Evolutionary conservation across 2,113 vertebrate species (phyloP).

Genomic region (Myotis davidii): DNA sequence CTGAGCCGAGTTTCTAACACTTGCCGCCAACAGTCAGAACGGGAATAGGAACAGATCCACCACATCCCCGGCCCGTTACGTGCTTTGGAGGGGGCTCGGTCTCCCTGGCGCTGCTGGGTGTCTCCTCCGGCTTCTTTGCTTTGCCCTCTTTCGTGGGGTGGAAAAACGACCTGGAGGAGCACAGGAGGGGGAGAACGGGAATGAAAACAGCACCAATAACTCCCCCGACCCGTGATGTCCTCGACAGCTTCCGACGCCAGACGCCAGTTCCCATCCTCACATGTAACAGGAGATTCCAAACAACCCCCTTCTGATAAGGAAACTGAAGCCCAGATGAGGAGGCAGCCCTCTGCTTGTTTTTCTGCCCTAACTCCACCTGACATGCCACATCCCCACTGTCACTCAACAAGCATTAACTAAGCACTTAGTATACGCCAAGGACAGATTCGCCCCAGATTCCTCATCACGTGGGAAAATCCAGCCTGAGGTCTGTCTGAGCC

Average conservation of each 20-base stretch:
- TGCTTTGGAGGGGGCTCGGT: slow-evolving; percentile 61
- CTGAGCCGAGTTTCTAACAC: not conserved
- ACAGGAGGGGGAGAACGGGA: not conserved
- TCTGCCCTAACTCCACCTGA: not conserved
- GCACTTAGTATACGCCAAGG: not conserved
- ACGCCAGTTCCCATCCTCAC: not conserved
- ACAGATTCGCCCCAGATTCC: not conserved
- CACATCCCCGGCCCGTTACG: not conserved
- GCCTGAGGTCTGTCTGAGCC: too few species aligned
- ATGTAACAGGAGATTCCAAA: not conserved
- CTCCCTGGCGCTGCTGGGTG: slow-evolving; percentile 66
- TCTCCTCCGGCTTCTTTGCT: slow-evolving; percentile 78
- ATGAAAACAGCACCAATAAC: not conserved
- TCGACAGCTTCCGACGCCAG: not conserved
- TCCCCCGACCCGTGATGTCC: not conserved
- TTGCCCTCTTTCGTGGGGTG: slow-evolving; percentile 85
- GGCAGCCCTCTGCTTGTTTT: not conserved
- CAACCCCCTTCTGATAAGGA: not conserved
- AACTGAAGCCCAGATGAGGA: not conserved
- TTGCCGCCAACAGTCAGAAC: not conserved
- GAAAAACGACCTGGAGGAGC: slow-evolving; percentile 90
- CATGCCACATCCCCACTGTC: too few species aligned
- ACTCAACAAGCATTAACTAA: not conserved
- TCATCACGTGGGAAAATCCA: not conserved
- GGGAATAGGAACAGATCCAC: not conserved